These are phyloP conservation scores for Cynopterus sphinx DNA, from an alignment of 2,797 vertebrate genomes.

Conservation along the genomic window DNA sequence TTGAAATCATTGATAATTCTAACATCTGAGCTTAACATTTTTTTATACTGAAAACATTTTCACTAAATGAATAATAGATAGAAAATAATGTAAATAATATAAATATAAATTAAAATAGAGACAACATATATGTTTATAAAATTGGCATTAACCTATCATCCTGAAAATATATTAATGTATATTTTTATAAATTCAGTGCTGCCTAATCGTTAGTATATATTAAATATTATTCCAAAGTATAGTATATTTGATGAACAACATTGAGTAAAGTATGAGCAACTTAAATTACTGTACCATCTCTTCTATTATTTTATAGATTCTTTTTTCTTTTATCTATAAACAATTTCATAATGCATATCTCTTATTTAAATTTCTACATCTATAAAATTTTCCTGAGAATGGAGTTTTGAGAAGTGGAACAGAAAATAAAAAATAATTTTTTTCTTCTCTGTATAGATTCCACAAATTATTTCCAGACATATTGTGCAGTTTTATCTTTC, in stretches of 20 bases:
- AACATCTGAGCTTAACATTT: neutral
- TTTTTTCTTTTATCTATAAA: neutral
- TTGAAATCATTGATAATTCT: neutral
- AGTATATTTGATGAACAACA: neutral
- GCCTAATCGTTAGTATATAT: neutral
- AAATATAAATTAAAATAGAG: neutral
- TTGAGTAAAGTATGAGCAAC: neutral
- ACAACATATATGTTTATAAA: neutral
- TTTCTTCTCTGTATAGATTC: neutral
- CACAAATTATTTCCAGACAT: neutral
- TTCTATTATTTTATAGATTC: neutral
- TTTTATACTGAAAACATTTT: neutral
- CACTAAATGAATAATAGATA: neutral
- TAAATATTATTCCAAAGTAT: neutral
- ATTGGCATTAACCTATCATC: neutral
- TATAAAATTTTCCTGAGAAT: neutral
- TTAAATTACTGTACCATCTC: neutral
- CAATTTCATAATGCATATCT: neutral
- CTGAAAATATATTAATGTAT: neutral
- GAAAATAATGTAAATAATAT: neutral
- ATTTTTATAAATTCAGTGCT: neutral
- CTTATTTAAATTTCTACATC: neutral
- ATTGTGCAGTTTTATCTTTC: neutral
- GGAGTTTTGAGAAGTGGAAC: neutral
- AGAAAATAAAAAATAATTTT: neutral